phyloP scores from a whole-genome alignment of 2,888 invertebrate genomes.

The Flabesymbios commensalis region DNA sequence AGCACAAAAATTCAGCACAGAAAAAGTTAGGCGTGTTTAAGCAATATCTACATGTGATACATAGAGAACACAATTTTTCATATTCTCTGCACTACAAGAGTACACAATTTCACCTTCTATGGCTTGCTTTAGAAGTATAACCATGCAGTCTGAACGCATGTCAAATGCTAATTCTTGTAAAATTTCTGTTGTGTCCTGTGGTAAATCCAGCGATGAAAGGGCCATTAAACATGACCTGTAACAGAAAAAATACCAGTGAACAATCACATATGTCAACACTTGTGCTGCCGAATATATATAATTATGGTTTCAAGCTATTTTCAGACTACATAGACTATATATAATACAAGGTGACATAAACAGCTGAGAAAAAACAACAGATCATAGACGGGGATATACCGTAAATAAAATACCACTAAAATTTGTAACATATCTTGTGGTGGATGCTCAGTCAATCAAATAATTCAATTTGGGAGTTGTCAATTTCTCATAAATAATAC shows the following conservation, averaged over 20 bases:
- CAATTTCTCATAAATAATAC: too few species aligned
- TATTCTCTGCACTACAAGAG: too few species aligned
- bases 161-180: constrained; percentile 85
- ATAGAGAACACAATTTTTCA: too few species aligned
- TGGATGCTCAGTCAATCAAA: too few species aligned
- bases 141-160: constrained; percentile 82
- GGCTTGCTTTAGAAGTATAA: constrained; percentile 81
- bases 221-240: constrained; percentile 75
- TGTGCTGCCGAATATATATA: too few species aligned
- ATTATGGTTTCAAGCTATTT: too few species aligned
- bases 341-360: not conserved
- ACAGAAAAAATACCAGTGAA: not conserved
- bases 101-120: constrained; percentile 72
- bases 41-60: too few species aligned
- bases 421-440: too few species aligned
- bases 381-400: not conserved
- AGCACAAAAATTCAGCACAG: too few species aligned
- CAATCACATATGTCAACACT: constrained; percentile 7
- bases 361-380: too few species aligned
- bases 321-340: not conserved
- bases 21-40: too few species aligned
- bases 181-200: constrained; percentile 83
- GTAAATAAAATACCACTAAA: not conserved
- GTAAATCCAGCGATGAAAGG: constrained; percentile 81
- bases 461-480: too few species aligned